Base-by-base conservation (phyloP, 2,888 invertebrate species). In the Sminthurides aquaticus region DNA sequence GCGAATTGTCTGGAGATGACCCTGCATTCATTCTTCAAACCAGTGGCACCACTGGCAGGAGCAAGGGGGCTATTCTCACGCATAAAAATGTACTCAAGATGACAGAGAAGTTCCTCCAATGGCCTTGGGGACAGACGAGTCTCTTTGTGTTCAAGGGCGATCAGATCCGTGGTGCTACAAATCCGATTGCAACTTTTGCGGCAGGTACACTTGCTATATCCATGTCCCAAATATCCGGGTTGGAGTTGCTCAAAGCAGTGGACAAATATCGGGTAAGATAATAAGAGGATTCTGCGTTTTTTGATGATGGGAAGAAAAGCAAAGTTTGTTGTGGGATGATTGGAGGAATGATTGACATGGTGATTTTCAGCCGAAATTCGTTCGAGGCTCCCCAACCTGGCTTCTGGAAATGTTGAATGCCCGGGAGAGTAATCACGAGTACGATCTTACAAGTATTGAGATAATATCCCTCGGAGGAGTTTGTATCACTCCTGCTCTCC, bases 331-430 rank as follows among this genome's bases (percentile, higher is more conserved):
- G 43, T 34, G 5, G 8, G 43, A 34, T 34, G 43, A 15, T 34
- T 34, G 43, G 43, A 5, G 43, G 43, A n/a, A n/a, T n/a, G n/a
- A n/a, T n/a, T n/a, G n/a, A n/a, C n/a, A n/a, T n/a, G n/a, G n/a
- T n/a, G n/a, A n/a, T n/a, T n/a, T 58, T 18, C 28, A 71, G 71
- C 73, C 73, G 11, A 65, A 67, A 49, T 64, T 70, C 18, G 65
- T 71, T 29, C 70, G 68, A 25, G 73, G 69, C 15, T 71, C 70
- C 59, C 71, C 71, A 52, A 68, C 70, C 24, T 69, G 71, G 60
- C 65, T 73, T 1, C 26, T 71, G 24, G 49, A 64, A 43, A 57
- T 73, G 25, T 66, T 71, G 1, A 60, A 64, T 55, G 69, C 69
- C 60, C 62, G 67, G 1, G 69, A 70, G 1, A 68, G 67, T 26